Base-by-base conservation (phyloP, 2,888 invertebrate species). In the Nymphalis c-album region DNA sequence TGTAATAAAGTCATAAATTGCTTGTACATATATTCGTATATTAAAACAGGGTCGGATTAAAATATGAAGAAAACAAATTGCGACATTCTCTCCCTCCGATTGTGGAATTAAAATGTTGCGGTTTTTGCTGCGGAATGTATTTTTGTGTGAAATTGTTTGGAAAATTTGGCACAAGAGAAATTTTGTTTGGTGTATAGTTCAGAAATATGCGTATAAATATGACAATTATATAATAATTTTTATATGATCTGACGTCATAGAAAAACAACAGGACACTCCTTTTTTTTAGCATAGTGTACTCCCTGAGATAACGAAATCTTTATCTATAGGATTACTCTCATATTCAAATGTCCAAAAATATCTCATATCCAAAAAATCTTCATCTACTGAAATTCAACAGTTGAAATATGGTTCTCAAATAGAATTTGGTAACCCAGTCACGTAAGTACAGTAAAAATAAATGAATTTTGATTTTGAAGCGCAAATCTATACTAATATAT, bases 51-150 rank as follows among this genome's bases (percentile, higher is more conserved):
- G 45, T 53, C 46, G 53, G 48, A 60, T 53, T 45, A 50, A 22
- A 63, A 68, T 63, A 63, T 55, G 63, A 60, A 68, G 60, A 47
- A 55, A 63, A 60, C 48, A 68, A 50, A 60, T 55, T 45, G 60
- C 46, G 55, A 63, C 63, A 63, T 68, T 50, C 47, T 51, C 59
- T 60, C 58, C 40, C 67, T 50, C 59, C 58, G 59, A 60, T 60
- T 60, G 51, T 18, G 26, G 58, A 68, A 63, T 68, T 63, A 68
- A 68, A 63, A 68, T 47, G 51, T 60, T 68, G 60, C 67, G 63
- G 67, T 60, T 63, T 60, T 51, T 67, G 50, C 55, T 26, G 26
- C 50, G 47, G 63, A n/a, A 59, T 53, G 63, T 67, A 60, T 63
- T 60, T 63, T 60, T 63, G 67, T 59, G 59, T 59, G 35, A 63